These are phyloP conservation scores for Yasuhikotakia modesta DNA, from an alignment of 2,797 vertebrate genomes.

Conservation along the genomic window DNA sequence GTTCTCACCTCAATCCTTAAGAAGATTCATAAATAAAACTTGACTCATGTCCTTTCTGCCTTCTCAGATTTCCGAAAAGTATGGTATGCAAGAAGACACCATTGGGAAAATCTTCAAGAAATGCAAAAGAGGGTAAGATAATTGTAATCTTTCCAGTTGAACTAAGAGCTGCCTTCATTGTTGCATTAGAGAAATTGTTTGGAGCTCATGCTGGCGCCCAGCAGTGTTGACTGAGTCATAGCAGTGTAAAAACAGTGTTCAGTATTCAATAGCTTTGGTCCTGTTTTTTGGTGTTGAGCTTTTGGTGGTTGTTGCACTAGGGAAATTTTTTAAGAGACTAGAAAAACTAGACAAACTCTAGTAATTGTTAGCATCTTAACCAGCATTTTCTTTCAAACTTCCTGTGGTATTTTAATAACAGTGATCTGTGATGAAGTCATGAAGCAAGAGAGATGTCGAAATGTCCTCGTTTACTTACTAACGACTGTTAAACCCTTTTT, in stretches of 20 bases:
- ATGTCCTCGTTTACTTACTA: background rate
- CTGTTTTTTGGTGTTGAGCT: no score
- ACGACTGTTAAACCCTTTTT: conserved; percentile 40
- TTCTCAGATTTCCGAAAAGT: conserved; percentile 96
- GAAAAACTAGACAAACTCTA: background rate
- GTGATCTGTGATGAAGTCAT: conserved; percentile 18
- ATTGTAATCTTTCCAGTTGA: conserved; percentile 16
- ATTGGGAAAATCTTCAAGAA: conserved; percentile 98
- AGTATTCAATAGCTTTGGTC: background rate
- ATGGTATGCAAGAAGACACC: conserved; percentile 88
- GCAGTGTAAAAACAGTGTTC: no score
- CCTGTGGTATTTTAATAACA: background rate
- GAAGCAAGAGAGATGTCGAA: conserved; percentile 19
- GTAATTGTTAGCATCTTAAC: no score
- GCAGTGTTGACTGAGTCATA: no score
- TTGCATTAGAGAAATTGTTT: background rate
- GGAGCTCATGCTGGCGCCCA: background rate
- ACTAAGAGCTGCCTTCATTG: background rate
- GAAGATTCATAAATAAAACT: conserved; percentile 36
- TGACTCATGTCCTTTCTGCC: conserved; percentile 51
- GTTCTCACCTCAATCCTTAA: conserved; percentile 1
- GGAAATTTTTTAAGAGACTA: no score
- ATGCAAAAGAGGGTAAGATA: conserved; percentile 95
- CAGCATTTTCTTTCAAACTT: background rate
- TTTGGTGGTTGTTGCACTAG: no score